Percentiles rank a stretch among this genome's conserved stretches.
phyloP scores from a whole-genome alignment of 2,888 invertebrate species.

The Dichetophora obliterata region DNA sequence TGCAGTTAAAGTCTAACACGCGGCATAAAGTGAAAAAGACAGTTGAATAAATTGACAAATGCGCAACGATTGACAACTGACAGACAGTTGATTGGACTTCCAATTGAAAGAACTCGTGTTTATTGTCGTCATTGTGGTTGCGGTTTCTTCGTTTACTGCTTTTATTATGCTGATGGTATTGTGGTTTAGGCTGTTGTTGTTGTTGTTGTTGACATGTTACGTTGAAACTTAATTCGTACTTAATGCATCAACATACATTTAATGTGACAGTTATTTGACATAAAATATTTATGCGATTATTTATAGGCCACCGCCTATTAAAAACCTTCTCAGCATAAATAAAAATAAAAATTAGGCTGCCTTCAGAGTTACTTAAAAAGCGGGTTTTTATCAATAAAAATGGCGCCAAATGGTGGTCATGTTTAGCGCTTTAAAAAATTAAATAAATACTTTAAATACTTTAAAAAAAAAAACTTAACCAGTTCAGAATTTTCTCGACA shows the following conservation, averaged over 20 bases:
- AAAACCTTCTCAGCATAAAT: neutral
- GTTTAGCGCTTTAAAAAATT: neutral
- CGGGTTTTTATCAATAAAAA: neutral
- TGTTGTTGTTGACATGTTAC: neutral
- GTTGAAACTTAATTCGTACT: neutral
- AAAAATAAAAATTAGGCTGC: neutral
- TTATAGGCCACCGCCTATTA: too few relatives aligned
- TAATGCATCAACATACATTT: neutral
- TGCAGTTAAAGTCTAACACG: neutral
- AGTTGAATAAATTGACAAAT: neutral
- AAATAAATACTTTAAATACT: too few relatives aligned
- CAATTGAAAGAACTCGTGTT: conserved; percentile 3
- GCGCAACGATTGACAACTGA: conserved; percentile 16
- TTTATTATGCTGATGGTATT: neutral
- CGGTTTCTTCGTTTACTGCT: neutral
- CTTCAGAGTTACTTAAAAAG: neutral
- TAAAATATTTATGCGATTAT: too few relatives aligned
- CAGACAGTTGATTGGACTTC: conserved; percentile 21
- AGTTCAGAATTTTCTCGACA: neutral
- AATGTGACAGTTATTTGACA: neutral
- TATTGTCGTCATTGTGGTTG: conserved; percentile 1
- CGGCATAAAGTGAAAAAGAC: neutral
- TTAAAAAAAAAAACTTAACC: neutral
- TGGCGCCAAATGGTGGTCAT: neutral
- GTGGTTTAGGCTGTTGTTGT: neutral